Percentiles rank a stretch among this genome's conserved stretches.
Evolutionary conservation across 2,113 vertebrate species (phyloP).

Genomic region (Oophaga pumilio): DNA sequence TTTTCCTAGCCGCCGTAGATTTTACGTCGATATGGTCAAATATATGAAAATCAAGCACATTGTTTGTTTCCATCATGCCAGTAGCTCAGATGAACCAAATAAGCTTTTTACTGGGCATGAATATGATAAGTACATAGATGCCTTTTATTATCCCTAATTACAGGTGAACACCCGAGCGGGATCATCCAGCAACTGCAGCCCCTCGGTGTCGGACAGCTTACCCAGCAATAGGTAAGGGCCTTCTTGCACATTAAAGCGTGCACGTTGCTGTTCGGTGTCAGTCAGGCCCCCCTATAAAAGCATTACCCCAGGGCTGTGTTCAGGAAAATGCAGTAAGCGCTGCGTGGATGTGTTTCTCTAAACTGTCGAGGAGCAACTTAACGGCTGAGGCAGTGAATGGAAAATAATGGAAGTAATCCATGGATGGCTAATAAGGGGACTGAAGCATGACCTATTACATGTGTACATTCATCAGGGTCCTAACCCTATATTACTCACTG

Average conservation of each 20-base stretch:
- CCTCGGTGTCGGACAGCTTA: conserved; percentile 79
- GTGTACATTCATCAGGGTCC: conserved; percentile 8
- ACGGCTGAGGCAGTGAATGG: conserved; percentile 25
- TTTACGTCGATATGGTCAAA: no score
- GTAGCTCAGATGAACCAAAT: neutral
- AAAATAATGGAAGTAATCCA: conserved; percentile 37
- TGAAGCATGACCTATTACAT: conserved; percentile 30
- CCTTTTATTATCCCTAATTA: conserved; percentile 23
- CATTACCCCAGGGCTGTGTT: conserved; percentile 42
- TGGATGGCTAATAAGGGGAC: conserved; percentile 31
- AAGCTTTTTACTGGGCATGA: neutral
- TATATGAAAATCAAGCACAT: neutral
- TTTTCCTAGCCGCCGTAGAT: neutral
- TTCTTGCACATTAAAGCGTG: neutral
- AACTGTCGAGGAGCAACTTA: conserved; percentile 27
- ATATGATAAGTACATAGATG: neutral
- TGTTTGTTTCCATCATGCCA: neutral
- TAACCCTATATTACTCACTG: conserved; percentile 19
- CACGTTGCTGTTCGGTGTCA: neutral
- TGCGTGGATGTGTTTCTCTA: neutral
- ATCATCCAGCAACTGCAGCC: conserved; percentile 79
- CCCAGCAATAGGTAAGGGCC: conserved; percentile 91
- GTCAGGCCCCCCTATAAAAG: neutral
- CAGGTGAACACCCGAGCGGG: conserved; percentile 94
- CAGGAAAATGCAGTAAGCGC: conserved; percentile 13